Base-by-base conservation (phyloP, 2,797 vertebrate species). In the Syndactyla subalaris region DNA sequence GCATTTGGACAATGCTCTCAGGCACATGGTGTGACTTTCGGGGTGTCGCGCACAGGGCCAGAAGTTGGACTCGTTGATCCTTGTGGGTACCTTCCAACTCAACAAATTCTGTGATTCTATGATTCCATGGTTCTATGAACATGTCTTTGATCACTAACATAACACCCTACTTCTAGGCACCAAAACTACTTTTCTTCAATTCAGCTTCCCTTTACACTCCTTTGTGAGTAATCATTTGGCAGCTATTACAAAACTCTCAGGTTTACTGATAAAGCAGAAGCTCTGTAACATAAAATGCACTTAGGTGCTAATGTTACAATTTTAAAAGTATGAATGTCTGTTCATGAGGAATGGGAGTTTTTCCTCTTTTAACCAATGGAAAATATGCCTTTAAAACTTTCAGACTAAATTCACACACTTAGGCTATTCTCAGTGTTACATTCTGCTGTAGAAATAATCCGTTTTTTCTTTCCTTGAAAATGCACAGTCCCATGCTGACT, bases 401-500 rank as follows among this genome's bases (percentile, higher is more conserved):
- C 29, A 70, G 45, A 24, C 38, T 65, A 52, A 76, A 82, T 92
- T 89, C 52, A 51, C 67, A 15, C 5, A 74, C 19, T 63, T 78
- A 51, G 22, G 43, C 26, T 96, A 10, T 66, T 93, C 34, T 94
- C 10, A 7, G 49, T 1, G 2, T 21, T 84, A 21, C 51, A 84
- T 23, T 81, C n/a, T 85, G 51, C 34, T 59, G 52, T 85, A 91
- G 89, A 89, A 89, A 14, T 0, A 87, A 90, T 87, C 75, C 79
- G 84, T 70, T 93, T 96, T 80, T 95, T 10, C 58, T 95, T 52
- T 91, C 34, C 83, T 90, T 93, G 66, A 84, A 95, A 92, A 76
- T 0, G 1, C 76, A 66, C 14, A 94, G 51, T 45, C 48, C 46
- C 73, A 72, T 70, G 72, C 83, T 92, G 95, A 91, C 91, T 95